Base-by-base conservation (phyloP, 1,140 invertebrate species). In the Heliconius hewitsoni region DNA sequence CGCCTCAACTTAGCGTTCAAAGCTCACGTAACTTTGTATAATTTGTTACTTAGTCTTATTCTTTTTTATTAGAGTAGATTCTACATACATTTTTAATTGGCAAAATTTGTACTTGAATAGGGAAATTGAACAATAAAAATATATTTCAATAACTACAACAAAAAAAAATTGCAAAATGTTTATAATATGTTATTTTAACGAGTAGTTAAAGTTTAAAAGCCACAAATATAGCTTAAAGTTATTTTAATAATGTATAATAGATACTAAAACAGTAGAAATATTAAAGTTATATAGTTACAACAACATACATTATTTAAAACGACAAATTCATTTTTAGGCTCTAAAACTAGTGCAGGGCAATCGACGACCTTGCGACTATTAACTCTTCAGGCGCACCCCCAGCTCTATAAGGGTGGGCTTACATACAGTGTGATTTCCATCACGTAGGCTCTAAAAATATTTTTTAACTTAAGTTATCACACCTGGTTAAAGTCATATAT, bases 1-100 rank as follows among this genome's bases (percentile, higher is more conserved):
- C 86, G 79, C 73, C 83, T 74, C 60, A 81, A 81, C 79, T 83
- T 80, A 78, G 66, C 42, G 75, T 81, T 71, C 16, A 73, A 66
- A 78, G 71, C 57, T 74, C 60, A 30, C 60, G 60, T 57, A 73
- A 55, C 46, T 73, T 76, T 39, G 1, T 66, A 42, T 19, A 16
- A 66, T 30, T 66, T 13, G 60, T 66, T 66, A 66, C 60, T 30
- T 66, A 30, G 27, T 30, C 23, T 30, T 3, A 4, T 27, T 66
- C 4, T 8, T 66, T 11, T 66, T 27, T 42, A 8, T 66, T 34
- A 27, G 13, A 76, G 27, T 42, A 16, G 27, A 8, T 66, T 66
- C 27, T 4, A 27, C 1, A 30, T 5, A 27, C 11, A 57, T 34
- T 23, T 34, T 23, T 34, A 18, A 71, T 72, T 3, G 3, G 0